Conservation (phyloP, 1,140 invertebrate genomes). For the Melanaphis sacchari region DNA sequence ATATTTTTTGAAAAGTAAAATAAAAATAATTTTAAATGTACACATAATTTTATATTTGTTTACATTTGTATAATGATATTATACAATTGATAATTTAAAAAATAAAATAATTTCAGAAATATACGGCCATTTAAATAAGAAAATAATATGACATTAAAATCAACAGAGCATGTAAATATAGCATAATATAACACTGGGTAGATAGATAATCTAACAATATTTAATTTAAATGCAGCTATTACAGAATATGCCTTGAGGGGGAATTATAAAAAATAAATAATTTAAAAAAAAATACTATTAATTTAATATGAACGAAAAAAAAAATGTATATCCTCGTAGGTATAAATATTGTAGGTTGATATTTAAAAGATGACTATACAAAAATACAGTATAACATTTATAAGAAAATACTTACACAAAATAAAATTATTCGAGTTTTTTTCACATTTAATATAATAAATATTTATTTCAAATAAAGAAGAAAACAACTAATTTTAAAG, state of each 20-base stretch:
- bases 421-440: background rate
- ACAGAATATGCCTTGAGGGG: background rate
- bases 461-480: background rate
- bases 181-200: background rate
- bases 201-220: background rate
- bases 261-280: background rate
- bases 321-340: background rate
- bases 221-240: background rate
- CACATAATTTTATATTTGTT: background rate
- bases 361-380: background rate
- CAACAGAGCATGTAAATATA: background rate
- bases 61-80: background rate
- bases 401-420: background rate
- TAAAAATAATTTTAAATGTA: background rate
- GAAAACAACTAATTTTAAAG: background rate
- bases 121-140: background rate
- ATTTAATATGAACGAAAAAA: slow-evolving; percentile 7
- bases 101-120: slow-evolving; percentile 8
- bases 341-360: background rate
- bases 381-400: background rate
- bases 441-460: background rate
- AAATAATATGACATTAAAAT: background rate
- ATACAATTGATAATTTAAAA: background rate
- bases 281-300: background rate
- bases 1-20: background rate